Conservation (phyloP, 64 coral and sea anemone species). For the Acropora tenuis region DNA sequence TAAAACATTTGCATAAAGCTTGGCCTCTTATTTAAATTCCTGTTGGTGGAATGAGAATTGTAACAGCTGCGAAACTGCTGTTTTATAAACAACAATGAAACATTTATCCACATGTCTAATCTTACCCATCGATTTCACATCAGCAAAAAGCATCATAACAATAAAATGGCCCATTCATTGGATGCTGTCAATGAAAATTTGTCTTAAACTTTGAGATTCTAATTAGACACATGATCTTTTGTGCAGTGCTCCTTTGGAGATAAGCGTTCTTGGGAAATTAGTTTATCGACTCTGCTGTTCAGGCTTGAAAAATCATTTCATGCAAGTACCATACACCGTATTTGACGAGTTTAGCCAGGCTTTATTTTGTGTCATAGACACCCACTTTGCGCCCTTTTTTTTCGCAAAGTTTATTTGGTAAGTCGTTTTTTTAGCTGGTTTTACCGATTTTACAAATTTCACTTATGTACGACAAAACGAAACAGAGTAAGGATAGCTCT, state of each 20-base stretch:
- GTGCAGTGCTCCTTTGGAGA: conserved; percentile 19
- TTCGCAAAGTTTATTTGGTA: neutral
- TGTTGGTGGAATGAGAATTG: conserved; percentile 29
- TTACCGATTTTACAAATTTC: neutral
- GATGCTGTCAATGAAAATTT: conserved; percentile 28
- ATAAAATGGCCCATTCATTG: conserved; percentile 30
- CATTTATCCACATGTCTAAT: conserved; percentile 31
- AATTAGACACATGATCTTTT: conserved; percentile 43
- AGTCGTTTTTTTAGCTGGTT: neutral
- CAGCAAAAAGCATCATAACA: conserved; percentile 11
- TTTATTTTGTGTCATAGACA: neutral
- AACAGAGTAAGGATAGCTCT: neutral
- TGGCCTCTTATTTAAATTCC: conserved; percentile 30
- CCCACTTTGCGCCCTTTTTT: neutral
- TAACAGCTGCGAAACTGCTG: conserved; percentile 42
- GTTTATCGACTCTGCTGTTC: conserved; percentile 1
- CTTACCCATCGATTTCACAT: conserved; percentile 18
- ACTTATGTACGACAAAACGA: neutral
- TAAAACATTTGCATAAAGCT: conserved; percentile 41
- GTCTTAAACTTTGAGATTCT: conserved; percentile 35
- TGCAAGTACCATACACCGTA: no score
- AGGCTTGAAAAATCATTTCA: neutral
- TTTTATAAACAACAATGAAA: conserved; percentile 54
- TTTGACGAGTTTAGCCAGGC: neutral
- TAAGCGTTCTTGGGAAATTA: conserved; percentile 36